Evolutionary conservation across 2,888 invertebrate species (phyloP), one percentile per base, ranked within the genome.

Genomic region (Dyspetes luteomarginatus): DNA sequence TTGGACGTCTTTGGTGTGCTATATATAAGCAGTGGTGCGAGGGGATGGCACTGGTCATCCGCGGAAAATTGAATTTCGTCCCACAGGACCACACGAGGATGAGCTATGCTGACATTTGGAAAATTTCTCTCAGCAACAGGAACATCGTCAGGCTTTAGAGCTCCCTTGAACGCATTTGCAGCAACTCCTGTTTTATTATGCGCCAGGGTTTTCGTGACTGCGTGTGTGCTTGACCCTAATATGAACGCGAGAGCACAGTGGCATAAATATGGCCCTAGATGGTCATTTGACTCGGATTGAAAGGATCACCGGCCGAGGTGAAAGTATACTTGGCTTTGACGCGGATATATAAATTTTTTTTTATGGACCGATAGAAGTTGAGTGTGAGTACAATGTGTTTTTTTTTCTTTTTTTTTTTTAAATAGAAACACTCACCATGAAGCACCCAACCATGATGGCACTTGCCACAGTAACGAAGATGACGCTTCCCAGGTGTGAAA

Each of bases 361-460:
- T 17, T 24, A 52, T 15, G 4, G 15, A 24, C 26, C 15, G 7
- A n/a, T n/a, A 41, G 36, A 9, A 17, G 55, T 28, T 36, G 48
- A n/a, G 22, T 48, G 30, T 9, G 28, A 4, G 26, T 41, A 28
- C 9, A 28, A 26, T 7, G 17, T 3, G 52, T 58, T 24, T 52
- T n/a, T 26, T 22, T 30, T 15, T 9, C 22, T 43, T 72, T 58
- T 45, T 15, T 50, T n/a, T 43, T 24, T 45, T 62, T 45, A 12
- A 69, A 67, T 41, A 71, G 56, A 58, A 55, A 71, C 81, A 93
- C 95, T 95, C 91, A 96, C 95, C 96, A 91, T 96, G 96, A 85
- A 94, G 94, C 77, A 96, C 95, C 95, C 96, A 96, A 83, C 95
- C 95, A 91, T 96, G 96, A 87, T 94, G 94, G 90, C 96, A 96